These are phyloP conservation scores for Anthopleura xanthogrammica DNA, from an alignment of 92 coral and sea anemone genomes.

Conservation along the genomic window DNA sequence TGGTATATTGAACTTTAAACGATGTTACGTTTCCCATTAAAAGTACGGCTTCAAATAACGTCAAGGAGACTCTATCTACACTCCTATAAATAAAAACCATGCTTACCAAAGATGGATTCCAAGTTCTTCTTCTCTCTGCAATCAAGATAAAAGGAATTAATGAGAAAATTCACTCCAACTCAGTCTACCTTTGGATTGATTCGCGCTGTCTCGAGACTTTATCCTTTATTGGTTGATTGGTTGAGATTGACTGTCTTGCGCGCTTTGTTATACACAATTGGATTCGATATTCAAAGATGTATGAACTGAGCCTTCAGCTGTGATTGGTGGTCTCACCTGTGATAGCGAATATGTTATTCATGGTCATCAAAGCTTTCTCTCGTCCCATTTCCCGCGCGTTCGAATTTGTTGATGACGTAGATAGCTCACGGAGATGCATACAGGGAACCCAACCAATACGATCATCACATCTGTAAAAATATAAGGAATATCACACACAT, in stretches of 20 bases:
- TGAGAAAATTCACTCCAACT: background rate
- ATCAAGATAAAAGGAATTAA: background rate
- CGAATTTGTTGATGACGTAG: conserved; percentile 39
- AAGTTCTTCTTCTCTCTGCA: conserved; percentile 48
- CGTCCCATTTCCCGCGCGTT: conserved; percentile 52
- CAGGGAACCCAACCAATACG: conserved; percentile 89
- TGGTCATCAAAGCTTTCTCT: conserved; percentile 29
- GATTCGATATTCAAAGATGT: too few relatives aligned
- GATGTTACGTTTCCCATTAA: too few relatives aligned
- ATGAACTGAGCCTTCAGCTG: too few relatives aligned
- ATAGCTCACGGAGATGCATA: conserved; percentile 75
- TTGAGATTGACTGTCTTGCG: too few relatives aligned
- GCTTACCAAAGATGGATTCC: conserved; percentile 54
- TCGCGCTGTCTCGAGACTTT: too few relatives aligned
- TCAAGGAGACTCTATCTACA: too few relatives aligned
- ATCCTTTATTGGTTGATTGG: too few relatives aligned
- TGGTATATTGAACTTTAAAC: background rate
- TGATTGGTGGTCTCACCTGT: conserved; percentile 38
- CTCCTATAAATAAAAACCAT: background rate
- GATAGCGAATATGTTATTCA: conserved; percentile 40
- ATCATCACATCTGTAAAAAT: conserved; percentile 45
- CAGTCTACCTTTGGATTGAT: too few relatives aligned
- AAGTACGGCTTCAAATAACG: too few relatives aligned
- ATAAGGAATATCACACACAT: too few relatives aligned
- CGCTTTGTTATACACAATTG: too few relatives aligned